Evolutionary conservation across 2,797 vertebrate genomes (phyloP).

Genomic region (Neopelma chrysocephalum): DNA sequence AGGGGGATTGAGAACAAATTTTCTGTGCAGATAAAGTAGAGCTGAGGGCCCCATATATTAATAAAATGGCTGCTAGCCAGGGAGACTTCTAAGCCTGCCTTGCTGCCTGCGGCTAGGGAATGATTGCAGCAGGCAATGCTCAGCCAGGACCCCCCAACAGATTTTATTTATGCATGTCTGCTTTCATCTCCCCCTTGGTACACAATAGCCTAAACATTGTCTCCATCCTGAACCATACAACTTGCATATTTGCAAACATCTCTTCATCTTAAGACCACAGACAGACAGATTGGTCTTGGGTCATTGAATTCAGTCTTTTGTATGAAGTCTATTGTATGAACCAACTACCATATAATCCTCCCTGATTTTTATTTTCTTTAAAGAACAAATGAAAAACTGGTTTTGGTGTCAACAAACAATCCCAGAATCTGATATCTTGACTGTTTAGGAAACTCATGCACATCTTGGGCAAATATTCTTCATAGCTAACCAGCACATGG

Average conservation of each 20-base stretch:
- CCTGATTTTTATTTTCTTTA: background rate
- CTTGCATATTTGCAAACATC: background rate
- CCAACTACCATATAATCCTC: background rate
- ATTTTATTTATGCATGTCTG: constrained; percentile 8
- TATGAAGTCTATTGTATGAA: background rate
- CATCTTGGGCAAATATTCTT: background rate
- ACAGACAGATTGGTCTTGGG: background rate
- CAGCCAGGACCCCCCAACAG: background rate
- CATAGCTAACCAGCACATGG: background rate
- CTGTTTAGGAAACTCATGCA: background rate
- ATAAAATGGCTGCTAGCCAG: background rate
- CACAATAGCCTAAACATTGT: background rate
- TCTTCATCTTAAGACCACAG: background rate
- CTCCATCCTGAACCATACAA: background rate
- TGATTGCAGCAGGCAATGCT: background rate
- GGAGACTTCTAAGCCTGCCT: background rate
- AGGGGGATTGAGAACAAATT: background rate
- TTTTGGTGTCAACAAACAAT: background rate
- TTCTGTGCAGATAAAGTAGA: background rate
- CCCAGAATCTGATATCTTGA: background rate
- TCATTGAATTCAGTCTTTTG: background rate
- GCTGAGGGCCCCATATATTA: background rate
- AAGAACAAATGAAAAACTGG: background rate
- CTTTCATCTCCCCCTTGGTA: background rate
- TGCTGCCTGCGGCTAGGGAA: background rate